Percentiles rank a stretch among this genome's conserved stretches.
These are phyloP conservation scores for Hemicrepidius hirtus DNA, from an alignment of 2,888 invertebrate species.

Conservation along the genomic window DNA sequence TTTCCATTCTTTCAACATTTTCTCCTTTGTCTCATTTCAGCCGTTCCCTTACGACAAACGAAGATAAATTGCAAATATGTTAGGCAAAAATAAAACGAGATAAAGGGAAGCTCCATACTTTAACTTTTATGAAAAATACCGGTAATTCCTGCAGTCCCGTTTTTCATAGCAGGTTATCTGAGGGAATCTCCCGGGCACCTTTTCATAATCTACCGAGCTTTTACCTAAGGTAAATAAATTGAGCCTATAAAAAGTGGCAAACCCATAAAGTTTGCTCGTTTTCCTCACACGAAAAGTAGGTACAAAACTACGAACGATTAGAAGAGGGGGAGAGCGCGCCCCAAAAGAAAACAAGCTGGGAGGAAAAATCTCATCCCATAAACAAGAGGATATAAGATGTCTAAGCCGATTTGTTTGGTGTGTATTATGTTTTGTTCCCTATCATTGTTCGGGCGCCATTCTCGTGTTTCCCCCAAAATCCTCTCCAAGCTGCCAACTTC, in stretches of 20 bases:
- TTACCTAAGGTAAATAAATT: constrained; percentile 29
- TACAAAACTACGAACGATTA: constrained; percentile 16
- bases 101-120: constrained; percentile 16
- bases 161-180: constrained; percentile 18
- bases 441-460: constrained; percentile 6
- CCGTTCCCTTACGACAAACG: constrained; percentile 18
- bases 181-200: constrained; percentile 20
- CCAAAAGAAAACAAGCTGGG: not conserved
- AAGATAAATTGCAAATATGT: constrained; percentile 26
- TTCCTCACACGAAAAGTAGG: constrained; percentile 4
- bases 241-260: constrained; percentile 14
- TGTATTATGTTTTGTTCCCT: constrained; percentile 38
- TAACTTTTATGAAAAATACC: constrained; percentile 25
- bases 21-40: constrained; percentile 13
- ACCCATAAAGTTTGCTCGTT: constrained; percentile 24
- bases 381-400: constrained; percentile 19
- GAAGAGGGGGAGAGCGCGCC: not conserved
- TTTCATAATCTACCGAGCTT: constrained; percentile 19
- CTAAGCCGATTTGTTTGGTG: constrained; percentile 34
- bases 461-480: constrained; percentile 2
- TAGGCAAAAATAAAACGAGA: constrained; percentile 30
- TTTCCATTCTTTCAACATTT: constrained; percentile 28
- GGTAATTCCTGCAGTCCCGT: constrained; percentile 18
- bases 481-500: constrained; percentile 31
- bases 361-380: constrained; percentile 14